Conservation (phyloP, 2,113 vertebrate species). For the Cavia aperea region DNA sequence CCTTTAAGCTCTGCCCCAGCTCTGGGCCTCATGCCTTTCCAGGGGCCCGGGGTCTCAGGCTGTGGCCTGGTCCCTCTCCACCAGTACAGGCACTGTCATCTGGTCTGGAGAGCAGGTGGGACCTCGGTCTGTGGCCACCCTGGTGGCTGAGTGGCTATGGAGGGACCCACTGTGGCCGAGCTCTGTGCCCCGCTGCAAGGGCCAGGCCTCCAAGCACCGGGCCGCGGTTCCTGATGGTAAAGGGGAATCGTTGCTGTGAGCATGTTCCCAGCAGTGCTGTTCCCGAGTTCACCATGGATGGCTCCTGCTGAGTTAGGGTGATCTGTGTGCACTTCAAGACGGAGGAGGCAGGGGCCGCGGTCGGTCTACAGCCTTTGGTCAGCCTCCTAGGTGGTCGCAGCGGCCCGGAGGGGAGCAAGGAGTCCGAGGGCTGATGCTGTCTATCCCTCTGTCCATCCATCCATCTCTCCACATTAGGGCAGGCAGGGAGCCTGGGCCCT, state of each 20-base stretch:
- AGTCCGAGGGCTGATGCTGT: accelerated
- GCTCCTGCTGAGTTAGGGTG: background rate
- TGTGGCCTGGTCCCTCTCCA: background rate
- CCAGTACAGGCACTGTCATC: background rate
- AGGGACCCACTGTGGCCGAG: background rate
- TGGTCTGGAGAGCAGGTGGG: background rate
- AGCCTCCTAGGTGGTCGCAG: background rate
- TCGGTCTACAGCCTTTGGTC: accelerated
- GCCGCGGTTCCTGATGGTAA: accelerated
- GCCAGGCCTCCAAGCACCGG: accelerated
- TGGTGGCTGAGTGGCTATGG: background rate
- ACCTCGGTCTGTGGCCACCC: accelerated
- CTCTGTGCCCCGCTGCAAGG: accelerated
- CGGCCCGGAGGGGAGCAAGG: background rate
- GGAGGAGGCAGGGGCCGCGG: background rate
- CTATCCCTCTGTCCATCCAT: background rate
- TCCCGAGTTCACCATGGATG: background rate
- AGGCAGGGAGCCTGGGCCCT: background rate
- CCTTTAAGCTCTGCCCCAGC: background rate
- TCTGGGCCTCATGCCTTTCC: too few species aligned
- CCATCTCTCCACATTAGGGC: background rate
- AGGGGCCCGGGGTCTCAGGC: background rate
- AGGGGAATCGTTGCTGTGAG: background rate
- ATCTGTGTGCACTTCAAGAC: accelerated
- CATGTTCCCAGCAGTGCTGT: too few species aligned